These are phyloP conservation scores for Cervus canadensis DNA, from an alignment of 2,113 vertebrate genomes.

Conservation along the genomic window DNA sequence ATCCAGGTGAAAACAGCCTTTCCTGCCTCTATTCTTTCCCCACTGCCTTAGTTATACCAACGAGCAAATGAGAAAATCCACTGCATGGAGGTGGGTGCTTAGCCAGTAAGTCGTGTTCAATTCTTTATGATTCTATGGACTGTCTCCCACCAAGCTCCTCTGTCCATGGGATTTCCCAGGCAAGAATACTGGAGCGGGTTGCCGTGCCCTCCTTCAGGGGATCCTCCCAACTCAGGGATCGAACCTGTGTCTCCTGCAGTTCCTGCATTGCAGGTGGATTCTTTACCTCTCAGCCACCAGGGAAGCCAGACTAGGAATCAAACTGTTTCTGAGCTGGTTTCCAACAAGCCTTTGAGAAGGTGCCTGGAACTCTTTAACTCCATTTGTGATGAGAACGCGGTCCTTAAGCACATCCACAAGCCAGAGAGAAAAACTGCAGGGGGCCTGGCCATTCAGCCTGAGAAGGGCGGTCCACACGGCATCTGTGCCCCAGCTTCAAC, in stretches of 20 bases:
- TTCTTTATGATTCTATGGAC: not conserved
- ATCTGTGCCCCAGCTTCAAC: not conserved
- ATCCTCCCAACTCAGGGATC: not conserved
- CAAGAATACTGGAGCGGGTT: not conserved
- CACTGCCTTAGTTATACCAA: not conserved
- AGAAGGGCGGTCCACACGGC: fast-evolving
- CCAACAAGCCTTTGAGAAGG: not conserved
- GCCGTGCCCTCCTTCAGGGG: not conserved
- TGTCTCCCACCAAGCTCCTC: not conserved
- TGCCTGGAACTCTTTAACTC: constrained; percentile 14
- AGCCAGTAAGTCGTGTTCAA: fast-evolving
- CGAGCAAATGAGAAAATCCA: not conserved
- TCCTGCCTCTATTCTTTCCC: not conserved
- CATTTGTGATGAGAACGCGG: fast-evolving
- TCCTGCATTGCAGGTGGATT: not conserved
- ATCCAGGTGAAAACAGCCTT: not conserved
- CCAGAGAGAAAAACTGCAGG: not conserved
- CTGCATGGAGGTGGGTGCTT: fast-evolving
- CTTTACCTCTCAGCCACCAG: not conserved
- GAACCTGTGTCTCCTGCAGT: not conserved
- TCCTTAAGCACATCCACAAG: not conserved
- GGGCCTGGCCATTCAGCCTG: not conserved
- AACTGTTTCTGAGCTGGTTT: not conserved
- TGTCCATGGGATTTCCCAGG: not conserved
- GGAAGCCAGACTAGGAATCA: not conserved